phyloP scores from a whole-genome alignment of 2,797 vertebrate genomes.

The Cercopithecus petaurista region DNA sequence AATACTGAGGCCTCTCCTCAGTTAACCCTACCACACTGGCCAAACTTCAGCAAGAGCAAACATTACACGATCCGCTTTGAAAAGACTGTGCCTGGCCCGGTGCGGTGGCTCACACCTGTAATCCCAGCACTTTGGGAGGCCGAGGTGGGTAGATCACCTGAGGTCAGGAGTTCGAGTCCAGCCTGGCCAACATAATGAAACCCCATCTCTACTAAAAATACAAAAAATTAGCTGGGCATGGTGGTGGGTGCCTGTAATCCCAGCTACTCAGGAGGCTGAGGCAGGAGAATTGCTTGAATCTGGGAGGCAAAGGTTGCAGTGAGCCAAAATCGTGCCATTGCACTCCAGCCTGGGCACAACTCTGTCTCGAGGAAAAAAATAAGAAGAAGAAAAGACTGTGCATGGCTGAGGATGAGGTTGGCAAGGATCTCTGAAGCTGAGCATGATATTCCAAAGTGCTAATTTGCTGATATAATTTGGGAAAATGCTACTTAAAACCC shows the following conservation, averaged over 20 bases:
- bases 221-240: background rate
- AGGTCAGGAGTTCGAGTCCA: background rate
- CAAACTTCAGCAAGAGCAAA: slow-evolving; percentile 26
- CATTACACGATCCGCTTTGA: background rate
- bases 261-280: background rate
- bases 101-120: background rate
- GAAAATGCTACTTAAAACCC: slow-evolving; percentile 71
- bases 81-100: background rate
- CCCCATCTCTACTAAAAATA: background rate
- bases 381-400: background rate
- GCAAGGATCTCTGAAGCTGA: slow-evolving; percentile 27
- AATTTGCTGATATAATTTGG: slow-evolving; percentile 71
- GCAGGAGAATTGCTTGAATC: background rate
- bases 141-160: background rate
- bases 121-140: background rate
- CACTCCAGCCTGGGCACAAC: background rate
- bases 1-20: background rate
- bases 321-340: background rate
- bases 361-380: background rate
- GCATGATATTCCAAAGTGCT: slow-evolving; percentile 66
- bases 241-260: background rate
- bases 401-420: slow-evolving; percentile 40
- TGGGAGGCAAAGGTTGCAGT: background rate
- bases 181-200: background rate
- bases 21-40: background rate